Evolutionary conservation across 1,140 invertebrate species (phyloP).

Genomic region (Drosophila sturtevanti): DNA sequence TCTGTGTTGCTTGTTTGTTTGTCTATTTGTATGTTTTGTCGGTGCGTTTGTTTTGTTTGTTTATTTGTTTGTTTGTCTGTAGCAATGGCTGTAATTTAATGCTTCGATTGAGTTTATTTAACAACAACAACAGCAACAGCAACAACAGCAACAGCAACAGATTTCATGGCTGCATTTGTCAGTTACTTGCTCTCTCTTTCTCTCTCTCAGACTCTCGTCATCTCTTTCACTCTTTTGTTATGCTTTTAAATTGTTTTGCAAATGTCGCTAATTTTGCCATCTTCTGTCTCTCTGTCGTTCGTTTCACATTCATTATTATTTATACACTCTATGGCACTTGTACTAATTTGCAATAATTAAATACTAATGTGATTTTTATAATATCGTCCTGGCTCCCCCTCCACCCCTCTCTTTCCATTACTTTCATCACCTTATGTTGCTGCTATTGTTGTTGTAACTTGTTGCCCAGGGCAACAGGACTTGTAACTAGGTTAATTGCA

Average conservation of each 20-base stretch:
- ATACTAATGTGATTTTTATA: constrained; percentile 65
- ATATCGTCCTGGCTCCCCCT: constrained; percentile 5
- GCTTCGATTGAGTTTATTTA: constrained; percentile 72
- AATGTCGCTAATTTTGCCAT: constrained; percentile 21
- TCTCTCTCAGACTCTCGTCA: too few relatives aligned
- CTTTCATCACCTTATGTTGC: background rate
- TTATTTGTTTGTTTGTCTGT: constrained; percentile 56
- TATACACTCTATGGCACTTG: constrained; percentile 2
- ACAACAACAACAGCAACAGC: constrained; percentile 45
- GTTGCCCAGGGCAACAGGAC: constrained; percentile 29
- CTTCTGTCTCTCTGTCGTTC: background rate
- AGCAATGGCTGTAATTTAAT: constrained; percentile 74
- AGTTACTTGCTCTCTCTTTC: background rate
- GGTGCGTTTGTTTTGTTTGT: constrained; percentile 16
- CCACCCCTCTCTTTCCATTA: background rate
- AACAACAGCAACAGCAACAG: constrained; percentile 38
- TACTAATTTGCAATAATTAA: constrained; percentile 64
- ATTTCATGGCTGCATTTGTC: constrained; percentile 23
- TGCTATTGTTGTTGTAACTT: constrained; percentile 18
- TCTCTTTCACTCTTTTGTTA: background rate
- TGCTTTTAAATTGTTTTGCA: constrained; percentile 9
- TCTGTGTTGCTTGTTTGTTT: constrained; percentile 47
- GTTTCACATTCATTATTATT: constrained; percentile 1
- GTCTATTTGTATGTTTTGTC: constrained; percentile 37
- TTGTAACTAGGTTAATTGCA: constrained; percentile 65